Conservation (phyloP, 2,113 vertebrate genomes). For the Sylvilagus bachmani region DNA sequence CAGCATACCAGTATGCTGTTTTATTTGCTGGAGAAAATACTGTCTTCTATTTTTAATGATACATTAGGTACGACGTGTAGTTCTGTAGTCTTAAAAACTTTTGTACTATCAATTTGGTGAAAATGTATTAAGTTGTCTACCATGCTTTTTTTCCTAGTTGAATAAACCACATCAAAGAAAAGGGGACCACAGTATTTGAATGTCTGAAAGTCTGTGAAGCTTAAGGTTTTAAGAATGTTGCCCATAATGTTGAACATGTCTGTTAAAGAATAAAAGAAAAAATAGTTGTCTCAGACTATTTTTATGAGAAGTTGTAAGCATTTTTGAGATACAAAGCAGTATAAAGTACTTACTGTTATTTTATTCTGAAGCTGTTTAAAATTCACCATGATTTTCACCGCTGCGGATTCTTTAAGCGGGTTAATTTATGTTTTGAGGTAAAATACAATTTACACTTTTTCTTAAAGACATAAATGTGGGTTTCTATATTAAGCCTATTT, state of each 20-base stretch:
- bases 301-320: constrained; percentile 85
- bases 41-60: constrained; percentile 91
- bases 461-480: constrained; percentile 83
- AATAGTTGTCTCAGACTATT: constrained; percentile 82
- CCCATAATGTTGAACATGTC: constrained; percentile 78
- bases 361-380: constrained; percentile 79
- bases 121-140: constrained; percentile 86
- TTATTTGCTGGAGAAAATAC: constrained; percentile 88
- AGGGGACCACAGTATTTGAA: constrained; percentile 89
- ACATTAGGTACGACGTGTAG: constrained; percentile 88
- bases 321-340: constrained; percentile 79
- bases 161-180: constrained; percentile 74
- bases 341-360: constrained; percentile 81
- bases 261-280: constrained; percentile 81
- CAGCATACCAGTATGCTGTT: constrained; percentile 87
- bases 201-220: constrained; percentile 80
- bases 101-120: constrained; percentile 87
- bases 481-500: constrained; percentile 88
- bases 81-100: constrained; percentile 84
- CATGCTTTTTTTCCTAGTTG: constrained; percentile 84
- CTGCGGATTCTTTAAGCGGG: constrained; percentile 79
- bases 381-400: constrained; percentile 80
- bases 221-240: constrained; percentile 82
- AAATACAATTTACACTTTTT: constrained; percentile 81
- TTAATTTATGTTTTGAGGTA: constrained; percentile 86